phyloP scores from a whole-genome alignment of 2,113 vertebrate species.

The Oreochromis niloticus region DNA sequence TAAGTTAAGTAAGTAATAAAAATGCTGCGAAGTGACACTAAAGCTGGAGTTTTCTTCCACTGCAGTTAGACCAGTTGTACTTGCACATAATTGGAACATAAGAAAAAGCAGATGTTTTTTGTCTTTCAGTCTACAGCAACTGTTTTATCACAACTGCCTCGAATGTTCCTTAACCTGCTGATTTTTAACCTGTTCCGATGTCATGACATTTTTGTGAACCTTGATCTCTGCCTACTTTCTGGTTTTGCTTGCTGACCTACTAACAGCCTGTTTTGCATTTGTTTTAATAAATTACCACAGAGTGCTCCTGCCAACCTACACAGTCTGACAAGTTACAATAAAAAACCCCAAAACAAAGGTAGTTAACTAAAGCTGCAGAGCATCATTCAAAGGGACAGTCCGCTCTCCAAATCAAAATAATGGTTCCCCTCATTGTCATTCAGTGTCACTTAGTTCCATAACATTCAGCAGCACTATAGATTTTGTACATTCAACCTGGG shows the following conservation, averaged over 20 bases:
- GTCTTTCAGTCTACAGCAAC: background rate
- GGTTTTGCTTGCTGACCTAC: background rate
- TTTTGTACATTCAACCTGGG: background rate
- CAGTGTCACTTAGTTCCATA: background rate
- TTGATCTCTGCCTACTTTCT: background rate
- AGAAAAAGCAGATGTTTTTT: background rate
- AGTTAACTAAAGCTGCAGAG: background rate
- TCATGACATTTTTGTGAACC: background rate
- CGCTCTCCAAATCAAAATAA: background rate
- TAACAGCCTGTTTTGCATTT: background rate
- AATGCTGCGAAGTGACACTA: background rate
- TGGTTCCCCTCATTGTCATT: background rate
- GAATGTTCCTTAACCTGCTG: background rate
- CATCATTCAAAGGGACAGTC: background rate
- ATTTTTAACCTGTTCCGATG: background rate
- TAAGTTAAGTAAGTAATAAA: background rate
- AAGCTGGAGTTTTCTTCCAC: background rate
- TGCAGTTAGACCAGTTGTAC: background rate
- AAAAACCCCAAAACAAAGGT: background rate
- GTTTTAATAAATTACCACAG: background rate
- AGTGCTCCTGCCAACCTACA: background rate
- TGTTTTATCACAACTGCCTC: background rate
- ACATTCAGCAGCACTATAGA: accelerated
- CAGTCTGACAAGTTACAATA: background rate
- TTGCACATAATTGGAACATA: accelerated